phyloP scores from a whole-genome alignment of 2,797 vertebrate species.

The Pelochelys cantorii region DNA sequence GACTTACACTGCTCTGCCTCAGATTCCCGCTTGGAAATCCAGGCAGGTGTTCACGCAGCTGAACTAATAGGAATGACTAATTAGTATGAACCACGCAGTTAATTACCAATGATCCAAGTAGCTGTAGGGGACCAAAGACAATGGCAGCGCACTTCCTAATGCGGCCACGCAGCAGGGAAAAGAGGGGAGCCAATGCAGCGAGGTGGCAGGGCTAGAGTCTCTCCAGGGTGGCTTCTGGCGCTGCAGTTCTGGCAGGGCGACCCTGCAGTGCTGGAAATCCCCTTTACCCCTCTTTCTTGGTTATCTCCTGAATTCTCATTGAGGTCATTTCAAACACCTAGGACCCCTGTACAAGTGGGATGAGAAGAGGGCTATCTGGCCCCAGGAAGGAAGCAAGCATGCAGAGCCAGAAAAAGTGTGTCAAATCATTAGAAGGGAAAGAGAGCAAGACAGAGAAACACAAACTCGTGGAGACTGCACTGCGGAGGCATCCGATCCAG shows the following conservation, averaged over 20 bases:
- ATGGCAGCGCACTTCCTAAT: background rate
- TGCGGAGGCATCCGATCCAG: slow-evolving; percentile 46
- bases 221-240: background rate
- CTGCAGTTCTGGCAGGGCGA: fast-evolving
- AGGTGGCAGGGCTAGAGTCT: background rate
- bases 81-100: slow-evolving; percentile 59
- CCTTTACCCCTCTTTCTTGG: background rate
- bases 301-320: background rate
- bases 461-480: slow-evolving; percentile 62
- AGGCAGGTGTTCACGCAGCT: slow-evolving; percentile 55
- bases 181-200: background rate
- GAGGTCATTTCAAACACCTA: background rate
- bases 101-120: slow-evolving; percentile 62
- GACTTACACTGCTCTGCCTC: background rate
- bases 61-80: slow-evolving; percentile 69
- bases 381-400: fast-evolving
- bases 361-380: background rate
- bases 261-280: background rate
- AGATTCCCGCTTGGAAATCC: slow-evolving; percentile 2
- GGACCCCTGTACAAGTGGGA: background rate
- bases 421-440: background rate
- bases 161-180: fast-evolving
- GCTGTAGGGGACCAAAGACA: slow-evolving; percentile 39
- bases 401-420: fast-evolving
- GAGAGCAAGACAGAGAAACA: background rate